phyloP scores from a whole-genome alignment of 2,113 vertebrate species.

The Chionodraco myersi region DNA sequence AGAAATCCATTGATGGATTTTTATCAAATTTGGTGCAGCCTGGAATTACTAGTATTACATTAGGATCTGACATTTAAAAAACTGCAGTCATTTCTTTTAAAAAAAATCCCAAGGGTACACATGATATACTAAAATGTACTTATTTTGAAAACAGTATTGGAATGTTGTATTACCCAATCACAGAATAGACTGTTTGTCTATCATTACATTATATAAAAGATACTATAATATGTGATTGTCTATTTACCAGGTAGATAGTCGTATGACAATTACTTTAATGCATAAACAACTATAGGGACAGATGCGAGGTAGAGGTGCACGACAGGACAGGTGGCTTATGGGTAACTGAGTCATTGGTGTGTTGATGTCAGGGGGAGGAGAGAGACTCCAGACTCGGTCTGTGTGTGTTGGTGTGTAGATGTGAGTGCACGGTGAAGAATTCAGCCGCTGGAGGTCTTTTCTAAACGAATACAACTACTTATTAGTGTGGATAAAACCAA shows the following conservation, averaged over 20 bases:
- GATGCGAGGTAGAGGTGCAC: no score
- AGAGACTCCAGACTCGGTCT: constrained; percentile 29
- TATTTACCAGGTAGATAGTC: not conserved
- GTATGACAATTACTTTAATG: not conserved
- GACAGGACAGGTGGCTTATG: no score
- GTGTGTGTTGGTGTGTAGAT: constrained; percentile 50
- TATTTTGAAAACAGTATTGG: not conserved
- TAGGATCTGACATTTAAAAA: not conserved
- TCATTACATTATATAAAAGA: no score
- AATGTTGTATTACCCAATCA: not conserved
- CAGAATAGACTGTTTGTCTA: not conserved
- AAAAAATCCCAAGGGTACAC: not conserved
- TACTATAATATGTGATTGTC: not conserved
- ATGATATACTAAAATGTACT: not conserved
- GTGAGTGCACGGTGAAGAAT: constrained; percentile 52
- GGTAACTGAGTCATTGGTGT: constrained; percentile 20
- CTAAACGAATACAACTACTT: not conserved
- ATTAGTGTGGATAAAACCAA: not conserved
- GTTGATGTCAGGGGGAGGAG: constrained; percentile 72
- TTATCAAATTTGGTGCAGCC: not conserved
- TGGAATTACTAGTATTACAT: not conserved
- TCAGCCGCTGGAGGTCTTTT: constrained; percentile 54
- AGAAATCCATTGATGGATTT: not conserved
- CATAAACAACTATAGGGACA: no score
- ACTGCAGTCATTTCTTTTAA: no score